These are phyloP conservation scores for Athalia cordata DNA, from an alignment of 2,888 invertebrate genomes.

Conservation along the genomic window DNA sequence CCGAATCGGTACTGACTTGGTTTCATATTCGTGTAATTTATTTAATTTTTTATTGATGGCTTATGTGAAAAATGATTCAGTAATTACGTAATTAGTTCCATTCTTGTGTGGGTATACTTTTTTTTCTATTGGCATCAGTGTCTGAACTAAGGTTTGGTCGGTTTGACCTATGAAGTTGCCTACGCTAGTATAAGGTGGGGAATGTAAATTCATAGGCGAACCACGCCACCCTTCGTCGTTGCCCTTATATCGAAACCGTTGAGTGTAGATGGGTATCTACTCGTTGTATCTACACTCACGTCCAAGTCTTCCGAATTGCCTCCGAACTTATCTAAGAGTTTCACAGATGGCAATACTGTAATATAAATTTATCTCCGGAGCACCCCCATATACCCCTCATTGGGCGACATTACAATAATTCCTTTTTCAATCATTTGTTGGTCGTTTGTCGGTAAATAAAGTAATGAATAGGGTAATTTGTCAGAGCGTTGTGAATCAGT, in stretches of 20 bases:
- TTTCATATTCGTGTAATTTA: slow-evolving; percentile 5
- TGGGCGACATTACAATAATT: too few species aligned
- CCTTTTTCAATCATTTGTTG: too few species aligned
- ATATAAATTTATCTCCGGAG: too few species aligned
- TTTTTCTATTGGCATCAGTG: slow-evolving; percentile 33
- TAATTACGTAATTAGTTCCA: slow-evolving; percentile 41
- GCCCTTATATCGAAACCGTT: not conserved
- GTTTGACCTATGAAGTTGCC: not conserved
- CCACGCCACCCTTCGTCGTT: not conserved
- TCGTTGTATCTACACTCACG: too few species aligned
- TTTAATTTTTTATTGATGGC: slow-evolving; percentile 12
- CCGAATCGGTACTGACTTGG: not conserved
- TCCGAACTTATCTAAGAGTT: too few species aligned
- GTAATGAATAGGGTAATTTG: too few species aligned
- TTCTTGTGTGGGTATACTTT: slow-evolving; percentile 10
- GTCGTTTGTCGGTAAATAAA: too few species aligned
- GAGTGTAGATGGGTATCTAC: too few species aligned
- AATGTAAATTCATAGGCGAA: too few species aligned
- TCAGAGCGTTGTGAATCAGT: slow-evolving; percentile 1
- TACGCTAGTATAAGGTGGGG: not conserved
- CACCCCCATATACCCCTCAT: too few species aligned
- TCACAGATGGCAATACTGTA: too few species aligned
- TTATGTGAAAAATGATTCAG: slow-evolving; percentile 2
- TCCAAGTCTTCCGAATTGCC: too few species aligned
- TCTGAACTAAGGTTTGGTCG: slow-evolving; percentile 16